phyloP scores from a whole-genome alignment of 2,113 vertebrate genomes.

The Brachypodius melanocephalos region DNA sequence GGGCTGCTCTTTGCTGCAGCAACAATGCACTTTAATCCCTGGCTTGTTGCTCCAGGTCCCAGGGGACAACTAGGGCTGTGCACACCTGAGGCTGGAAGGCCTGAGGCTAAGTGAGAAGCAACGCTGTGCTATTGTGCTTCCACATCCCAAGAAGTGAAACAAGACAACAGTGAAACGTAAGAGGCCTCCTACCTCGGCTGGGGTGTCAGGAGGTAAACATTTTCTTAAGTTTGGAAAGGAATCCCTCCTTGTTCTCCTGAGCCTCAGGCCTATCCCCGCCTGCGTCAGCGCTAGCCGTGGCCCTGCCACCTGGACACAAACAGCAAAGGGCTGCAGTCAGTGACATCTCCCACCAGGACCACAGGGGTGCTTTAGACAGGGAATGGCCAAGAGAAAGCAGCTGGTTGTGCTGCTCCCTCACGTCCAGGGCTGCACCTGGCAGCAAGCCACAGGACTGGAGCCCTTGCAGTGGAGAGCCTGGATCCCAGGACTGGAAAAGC shows the following conservation, averaged over 20 bases:
- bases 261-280: constrained; percentile 79
- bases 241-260: constrained; percentile 83
- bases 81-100: neutral
- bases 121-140: neutral
- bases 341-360: neutral
- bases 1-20: neutral
- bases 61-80: neutral
- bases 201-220: constrained; percentile 87
- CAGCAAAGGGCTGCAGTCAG: constrained; percentile 73
- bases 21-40: neutral
- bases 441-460: neutral
- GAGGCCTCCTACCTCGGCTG: constrained; percentile 81
- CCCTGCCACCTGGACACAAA: constrained; percentile 89
- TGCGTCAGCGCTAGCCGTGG: constrained; percentile 75
- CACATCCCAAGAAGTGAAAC: neutral
- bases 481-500: neutral
- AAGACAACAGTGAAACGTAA: constrained; percentile 15
- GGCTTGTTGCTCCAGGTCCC: neutral
- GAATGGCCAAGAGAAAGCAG: neutral
- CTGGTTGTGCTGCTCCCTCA: neutral
- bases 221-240: constrained; percentile 92
- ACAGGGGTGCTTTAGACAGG: neutral
- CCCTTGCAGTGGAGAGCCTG: neutral
- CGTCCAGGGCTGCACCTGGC: neutral
- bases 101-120: constrained; percentile 42